Base-by-base conservation (phyloP, 2,113 vertebrate species). In the Terrapene triunguis region DNA sequence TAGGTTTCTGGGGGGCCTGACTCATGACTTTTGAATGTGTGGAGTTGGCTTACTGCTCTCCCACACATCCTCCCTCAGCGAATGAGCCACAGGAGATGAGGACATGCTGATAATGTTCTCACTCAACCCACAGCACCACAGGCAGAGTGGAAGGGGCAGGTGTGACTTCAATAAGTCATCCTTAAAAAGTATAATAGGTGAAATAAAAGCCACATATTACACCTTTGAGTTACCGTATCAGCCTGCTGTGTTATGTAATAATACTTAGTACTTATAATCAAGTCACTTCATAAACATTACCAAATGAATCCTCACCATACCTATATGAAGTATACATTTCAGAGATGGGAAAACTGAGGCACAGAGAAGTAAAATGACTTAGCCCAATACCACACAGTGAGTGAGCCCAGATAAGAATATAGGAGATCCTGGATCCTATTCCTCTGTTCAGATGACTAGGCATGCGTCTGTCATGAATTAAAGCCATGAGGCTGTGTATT, bases 141-240 rank as follows among this genome's bases (percentile, higher is more conserved):
- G 6, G 0, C 50, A 85, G 78, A 91, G 78, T 2, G 8, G 65
- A 95, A 80, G 53, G 92, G 84, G 84, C 84, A 95, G 89, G 91
- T 88, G 91, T 82, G 42, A 44, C 79, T 95, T 88, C 42, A 88
- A 48, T 65, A 80, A 89, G 65, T 59, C 57, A 50, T 38, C 21
- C 38, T 50, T 95, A 51, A 95, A 85, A 89, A 57, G 54, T 42
- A 11, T 81, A 51, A 95, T 95, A 92, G 65, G 50, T 0, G 0
- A 48, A 85, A 85, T 57, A 94, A 96, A 87, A 76, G 81, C 42
- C 35, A 72, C 1, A 1, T 0, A 0, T 69, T 0, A 0, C 69
- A 84, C 0, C 0, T 78, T 59, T 35, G 88, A 92, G 84, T 89
- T 80, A 82, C 25, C 89, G 3, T 29, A 59, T 80, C 88, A 29